Base-by-base conservation (phyloP, 2,797 vertebrate genomes). In the Picus viridis region DNA sequence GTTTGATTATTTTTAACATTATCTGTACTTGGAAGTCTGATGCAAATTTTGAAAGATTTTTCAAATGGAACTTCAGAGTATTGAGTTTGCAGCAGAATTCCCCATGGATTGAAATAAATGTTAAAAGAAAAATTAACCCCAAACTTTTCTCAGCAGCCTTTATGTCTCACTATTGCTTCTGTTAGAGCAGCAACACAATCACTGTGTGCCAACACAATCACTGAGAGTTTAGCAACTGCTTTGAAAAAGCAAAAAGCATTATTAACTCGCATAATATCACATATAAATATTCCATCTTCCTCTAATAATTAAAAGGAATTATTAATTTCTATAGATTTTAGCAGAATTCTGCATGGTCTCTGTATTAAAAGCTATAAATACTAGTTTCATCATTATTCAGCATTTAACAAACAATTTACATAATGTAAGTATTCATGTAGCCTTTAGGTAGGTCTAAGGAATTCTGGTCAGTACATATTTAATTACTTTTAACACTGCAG, bases 361-460 rank as follows among this genome's bases (percentile, higher is more conserved):
- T 32, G 51, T 36, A 74, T 67, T 36, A 61, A 62, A 65, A 39
- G 16, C 23, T 67, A 41, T 16, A 58, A 82, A 70, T 53, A 84
- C 29, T n/a, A 54, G 7, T 53, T 70, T 86, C 49, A 77, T 77
- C 19, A 65, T 91, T 85, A 83, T 88, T 88, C 68, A 87, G 47
- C 72, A 81, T 83, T 92, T 94, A 95, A 67, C 39, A 85, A 88
- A 88, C 57, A 84, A 71, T 88, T 79, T 95, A 29, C 23, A 90
- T 77, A 92, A 74, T 64, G 81, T 91, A 87, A 92, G 86, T 83
- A 96, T 95, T 94, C 84, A 87, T 69, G 32, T 29, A 62, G 61
- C 75, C 71, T 73, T 91, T 59, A 86, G 65, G 65, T 57, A 83
- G 67, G 78, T 57, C n/a, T 77, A 84, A 83, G 56, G 88, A 88